These are phyloP conservation scores for Atethmia centrago DNA, from an alignment of 2,888 invertebrate species.

Conservation along the genomic window DNA sequence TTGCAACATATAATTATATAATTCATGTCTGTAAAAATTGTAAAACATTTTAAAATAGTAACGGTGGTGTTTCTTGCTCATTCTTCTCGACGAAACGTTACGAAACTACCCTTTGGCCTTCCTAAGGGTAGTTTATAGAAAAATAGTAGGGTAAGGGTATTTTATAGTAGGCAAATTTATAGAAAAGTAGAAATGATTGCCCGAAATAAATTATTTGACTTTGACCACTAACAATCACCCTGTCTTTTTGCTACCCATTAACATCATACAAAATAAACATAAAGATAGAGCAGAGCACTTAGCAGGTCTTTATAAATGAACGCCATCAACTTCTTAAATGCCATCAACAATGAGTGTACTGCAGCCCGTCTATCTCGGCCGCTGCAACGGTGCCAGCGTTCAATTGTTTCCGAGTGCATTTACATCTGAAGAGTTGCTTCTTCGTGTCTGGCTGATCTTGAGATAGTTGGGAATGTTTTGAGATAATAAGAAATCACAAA, in stretches of 20 bases:
- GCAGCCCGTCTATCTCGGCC: background rate
- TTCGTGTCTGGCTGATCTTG: background rate
- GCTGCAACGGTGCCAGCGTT: constrained; percentile 4
- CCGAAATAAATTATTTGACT: no score
- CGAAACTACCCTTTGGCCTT: no score
- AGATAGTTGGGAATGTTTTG: background rate
- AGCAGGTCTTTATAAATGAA: constrained; percentile 3
- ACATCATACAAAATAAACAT: background rate
- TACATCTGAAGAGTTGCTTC: constrained; percentile 23
- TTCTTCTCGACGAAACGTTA: no score
- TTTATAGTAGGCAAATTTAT: no score
- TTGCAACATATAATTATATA: no score
- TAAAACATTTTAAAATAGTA: no score
- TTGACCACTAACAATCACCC: background rate
- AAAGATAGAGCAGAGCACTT: background rate
- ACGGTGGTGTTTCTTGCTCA: no score
- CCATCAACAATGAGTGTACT: constrained; percentile 7
- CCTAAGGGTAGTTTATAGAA: no score
- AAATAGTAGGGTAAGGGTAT: no score
- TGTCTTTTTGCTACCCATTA: background rate
- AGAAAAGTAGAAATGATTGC: no score
- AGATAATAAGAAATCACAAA: background rate
- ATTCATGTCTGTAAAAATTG: no score
- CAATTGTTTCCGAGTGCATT: constrained; percentile 36
- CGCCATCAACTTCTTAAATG: no score